phyloP scores from a whole-genome alignment of 2,888 invertebrate genomes.

The Rhagonycha fulva region DNA sequence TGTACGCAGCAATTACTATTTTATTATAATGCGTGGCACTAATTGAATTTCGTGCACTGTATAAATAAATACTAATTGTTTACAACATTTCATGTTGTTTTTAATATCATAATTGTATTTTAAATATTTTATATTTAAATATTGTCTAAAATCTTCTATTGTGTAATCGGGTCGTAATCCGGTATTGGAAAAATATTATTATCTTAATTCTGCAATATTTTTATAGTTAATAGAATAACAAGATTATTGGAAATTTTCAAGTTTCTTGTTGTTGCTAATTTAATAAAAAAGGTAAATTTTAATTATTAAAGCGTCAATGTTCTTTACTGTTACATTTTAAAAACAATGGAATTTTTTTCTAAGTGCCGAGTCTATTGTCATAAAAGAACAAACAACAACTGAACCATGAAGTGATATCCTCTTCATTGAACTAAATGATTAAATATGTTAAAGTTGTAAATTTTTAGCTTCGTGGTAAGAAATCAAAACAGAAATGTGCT shows the following conservation, averaged over 20 bases:
- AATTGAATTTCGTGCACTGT: no score
- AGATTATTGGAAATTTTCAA: neutral
- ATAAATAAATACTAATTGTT: no score
- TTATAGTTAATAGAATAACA: neutral
- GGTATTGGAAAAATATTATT: neutral
- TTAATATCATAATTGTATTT: no score
- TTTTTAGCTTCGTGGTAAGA: neutral
- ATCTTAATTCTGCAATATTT: no score
- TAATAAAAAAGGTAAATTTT: neutral
- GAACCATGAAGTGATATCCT: neutral
- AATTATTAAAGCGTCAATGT: neutral
- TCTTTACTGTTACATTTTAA: neutral
- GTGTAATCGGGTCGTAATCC: neutral
- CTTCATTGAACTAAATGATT: neutral
- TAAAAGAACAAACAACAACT: neutral
- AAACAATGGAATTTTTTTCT: neutral
- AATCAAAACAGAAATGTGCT: neutral
- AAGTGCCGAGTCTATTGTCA: neutral
- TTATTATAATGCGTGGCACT: no score
- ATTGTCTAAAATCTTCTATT: no score
- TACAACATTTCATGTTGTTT: no score
- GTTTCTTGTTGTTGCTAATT: neutral
- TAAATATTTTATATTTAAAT: no score
- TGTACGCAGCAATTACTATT: no score
- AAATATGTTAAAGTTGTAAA: neutral